Evolutionary conservation across 2,888 invertebrate species (phyloP).

Genomic region (Habrosyne pyritoides): DNA sequence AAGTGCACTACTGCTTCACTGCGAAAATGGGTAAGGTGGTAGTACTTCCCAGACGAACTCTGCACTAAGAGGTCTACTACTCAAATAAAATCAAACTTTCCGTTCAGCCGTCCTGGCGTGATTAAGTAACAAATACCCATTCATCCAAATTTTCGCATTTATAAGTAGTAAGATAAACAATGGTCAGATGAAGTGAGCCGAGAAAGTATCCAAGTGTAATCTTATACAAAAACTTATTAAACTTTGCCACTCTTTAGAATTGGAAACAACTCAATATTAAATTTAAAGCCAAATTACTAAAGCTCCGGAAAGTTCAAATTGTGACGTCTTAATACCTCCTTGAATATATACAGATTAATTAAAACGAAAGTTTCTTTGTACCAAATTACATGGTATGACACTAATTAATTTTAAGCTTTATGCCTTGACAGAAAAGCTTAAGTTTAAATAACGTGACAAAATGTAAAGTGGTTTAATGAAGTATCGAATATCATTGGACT

Average conservation of each 20-base stretch:
- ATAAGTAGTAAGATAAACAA: neutral
- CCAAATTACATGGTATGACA: neutral
- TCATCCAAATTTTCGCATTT: too few species aligned
- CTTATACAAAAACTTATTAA: conserved; percentile 19
- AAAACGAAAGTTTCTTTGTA: neutral
- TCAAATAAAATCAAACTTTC: too few species aligned
- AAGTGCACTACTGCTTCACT: too few species aligned
- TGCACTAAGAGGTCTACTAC: too few species aligned
- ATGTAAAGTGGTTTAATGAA: neutral
- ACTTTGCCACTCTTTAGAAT: conserved; percentile 20
- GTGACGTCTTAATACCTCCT: conserved; percentile 11
- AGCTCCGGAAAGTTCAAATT: conserved; percentile 18
- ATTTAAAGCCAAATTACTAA: conserved; percentile 17
- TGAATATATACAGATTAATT: conserved; percentile 2
- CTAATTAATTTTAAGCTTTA: neutral
- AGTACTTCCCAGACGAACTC: too few species aligned
- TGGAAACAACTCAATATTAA: conserved; percentile 21
- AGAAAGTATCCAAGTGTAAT: conserved; percentile 10
- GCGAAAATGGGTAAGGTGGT: too few species aligned
- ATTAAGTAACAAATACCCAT: too few species aligned
- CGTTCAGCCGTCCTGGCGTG: too few species aligned
- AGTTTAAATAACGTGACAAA: neutral
- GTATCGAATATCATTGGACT: too few species aligned
- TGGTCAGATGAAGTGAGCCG: neutral
- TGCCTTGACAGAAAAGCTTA: neutral